phyloP scores from a whole-genome alignment of 2,797 vertebrate genomes.

The Pseudocheirus occidentalis region DNA sequence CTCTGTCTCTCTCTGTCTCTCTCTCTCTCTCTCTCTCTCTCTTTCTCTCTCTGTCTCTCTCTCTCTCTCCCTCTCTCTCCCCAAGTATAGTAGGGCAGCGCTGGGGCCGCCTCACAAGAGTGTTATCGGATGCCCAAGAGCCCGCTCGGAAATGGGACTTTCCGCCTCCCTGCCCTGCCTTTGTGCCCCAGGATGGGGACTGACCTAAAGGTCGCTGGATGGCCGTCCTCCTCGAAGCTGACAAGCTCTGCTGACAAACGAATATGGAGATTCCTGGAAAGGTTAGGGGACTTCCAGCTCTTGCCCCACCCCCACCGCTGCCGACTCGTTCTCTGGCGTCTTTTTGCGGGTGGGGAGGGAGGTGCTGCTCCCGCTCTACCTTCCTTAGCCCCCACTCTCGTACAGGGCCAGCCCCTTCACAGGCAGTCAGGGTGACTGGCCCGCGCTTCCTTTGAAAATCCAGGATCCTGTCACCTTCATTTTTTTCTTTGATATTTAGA shows the following conservation, averaged over 20 bases:
- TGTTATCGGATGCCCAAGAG: neutral
- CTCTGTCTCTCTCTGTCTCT: too few relatives aligned
- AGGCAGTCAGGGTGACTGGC: neutral
- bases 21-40: too few relatives aligned
- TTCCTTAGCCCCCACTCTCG: neutral
- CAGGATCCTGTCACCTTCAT: neutral
- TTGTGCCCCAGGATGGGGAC: neutral
- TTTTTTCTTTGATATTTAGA: too few relatives aligned
- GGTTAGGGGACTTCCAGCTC: neutral
- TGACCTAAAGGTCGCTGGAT: too few relatives aligned
- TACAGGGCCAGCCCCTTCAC: too few relatives aligned
- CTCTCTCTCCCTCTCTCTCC: too few relatives aligned
- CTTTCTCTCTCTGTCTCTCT: too few relatives aligned
- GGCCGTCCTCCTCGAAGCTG: too few relatives aligned
- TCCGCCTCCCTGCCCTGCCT: neutral
- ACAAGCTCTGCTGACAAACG: neutral
- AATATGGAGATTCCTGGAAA: neutral
- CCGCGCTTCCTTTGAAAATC: neutral
- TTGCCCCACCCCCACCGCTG: neutral
- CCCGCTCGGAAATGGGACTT: neutral
- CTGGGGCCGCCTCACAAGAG: neutral
- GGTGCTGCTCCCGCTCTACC: neutral
- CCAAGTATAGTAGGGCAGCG: too few relatives aligned
- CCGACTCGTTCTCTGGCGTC: neutral
- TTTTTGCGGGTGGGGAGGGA: neutral